These are phyloP conservation scores for Netelia virgata DNA, from an alignment of 2,888 invertebrate genomes.

Conservation along the genomic window DNA sequence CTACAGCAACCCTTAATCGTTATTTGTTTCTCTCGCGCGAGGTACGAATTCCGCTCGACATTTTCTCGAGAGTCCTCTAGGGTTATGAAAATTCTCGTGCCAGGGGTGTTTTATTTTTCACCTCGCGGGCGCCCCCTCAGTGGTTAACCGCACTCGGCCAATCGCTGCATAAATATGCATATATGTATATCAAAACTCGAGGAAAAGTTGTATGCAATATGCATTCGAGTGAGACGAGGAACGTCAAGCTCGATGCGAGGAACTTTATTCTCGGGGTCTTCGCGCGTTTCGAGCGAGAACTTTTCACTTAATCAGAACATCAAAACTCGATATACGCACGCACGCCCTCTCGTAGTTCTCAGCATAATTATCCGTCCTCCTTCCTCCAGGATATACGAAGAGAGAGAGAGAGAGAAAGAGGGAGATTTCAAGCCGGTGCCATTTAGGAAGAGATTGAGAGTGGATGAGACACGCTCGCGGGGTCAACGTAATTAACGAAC, in stretches of 20 bases:
- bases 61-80: no score
- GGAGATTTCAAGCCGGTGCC: constrained; percentile 1
- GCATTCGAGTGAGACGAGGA: constrained; percentile 3
- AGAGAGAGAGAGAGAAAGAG: background rate
- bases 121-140: no score
- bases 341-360: constrained; percentile 9
- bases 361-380: constrained; percentile 4
- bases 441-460: background rate
- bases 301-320: constrained; percentile 39
- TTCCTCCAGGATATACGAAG: no score
- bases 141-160: no score
- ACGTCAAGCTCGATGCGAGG: background rate
- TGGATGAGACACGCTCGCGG: constrained; percentile 14
- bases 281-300: constrained; percentile 17
- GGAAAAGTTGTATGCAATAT: constrained; percentile 15
- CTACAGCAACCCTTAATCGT: no score
- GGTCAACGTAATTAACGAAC: constrained; percentile 38
- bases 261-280: constrained; percentile 25
- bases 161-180: background rate
- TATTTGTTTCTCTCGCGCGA: no score
- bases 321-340: background rate
- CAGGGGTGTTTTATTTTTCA: no score
- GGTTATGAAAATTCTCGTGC: no score
- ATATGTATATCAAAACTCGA: background rate
- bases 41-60: no score